Evolutionary conservation across 1,140 invertebrate genomes (phyloP).

Genomic region (Muscidifurax raptorellus): DNA sequence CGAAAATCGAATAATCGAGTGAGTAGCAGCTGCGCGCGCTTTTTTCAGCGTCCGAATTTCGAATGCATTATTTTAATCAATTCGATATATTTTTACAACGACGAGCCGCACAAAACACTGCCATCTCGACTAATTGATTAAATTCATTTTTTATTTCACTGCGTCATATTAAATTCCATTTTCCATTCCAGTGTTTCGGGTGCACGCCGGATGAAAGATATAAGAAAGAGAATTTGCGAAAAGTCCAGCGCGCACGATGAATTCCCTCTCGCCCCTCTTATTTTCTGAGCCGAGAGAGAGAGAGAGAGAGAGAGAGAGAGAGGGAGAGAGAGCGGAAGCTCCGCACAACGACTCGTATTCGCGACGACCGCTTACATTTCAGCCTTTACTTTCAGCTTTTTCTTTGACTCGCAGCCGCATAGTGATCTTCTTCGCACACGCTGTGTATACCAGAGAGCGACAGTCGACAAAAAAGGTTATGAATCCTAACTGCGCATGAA

Average conservation of each 20-base stretch:
- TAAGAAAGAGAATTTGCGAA: conserved; percentile 36
- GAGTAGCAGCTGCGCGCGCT: too few relatives aligned
- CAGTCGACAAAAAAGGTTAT: conserved; percentile 58
- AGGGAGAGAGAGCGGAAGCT: background rate
- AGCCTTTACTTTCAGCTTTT: conserved; percentile 29
- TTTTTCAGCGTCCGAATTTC: too few relatives aligned
- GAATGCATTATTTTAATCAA: background rate
- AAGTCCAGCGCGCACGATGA: conserved; percentile 35
- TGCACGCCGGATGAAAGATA: background rate
- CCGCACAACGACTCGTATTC: background rate
- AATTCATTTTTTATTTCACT: background rate
- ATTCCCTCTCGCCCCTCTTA: background rate
- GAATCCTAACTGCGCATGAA: conserved; percentile 66
- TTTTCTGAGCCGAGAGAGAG: background rate
- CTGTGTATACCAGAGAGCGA: conserved; percentile 30
- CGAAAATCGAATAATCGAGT: background rate
- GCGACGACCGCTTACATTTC: conserved; percentile 19
- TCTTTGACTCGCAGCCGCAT: conserved; percentile 27
- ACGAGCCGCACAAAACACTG: background rate
- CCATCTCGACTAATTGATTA: background rate
- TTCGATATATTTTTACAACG: background rate
- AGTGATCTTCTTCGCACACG: background rate
- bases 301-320: background rate
- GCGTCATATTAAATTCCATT: background rate
- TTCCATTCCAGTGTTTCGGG: background rate